These are phyloP conservation scores for Cercopithecus diana DNA, from an alignment of 2,797 vertebrate species.

Conservation along the genomic window DNA sequence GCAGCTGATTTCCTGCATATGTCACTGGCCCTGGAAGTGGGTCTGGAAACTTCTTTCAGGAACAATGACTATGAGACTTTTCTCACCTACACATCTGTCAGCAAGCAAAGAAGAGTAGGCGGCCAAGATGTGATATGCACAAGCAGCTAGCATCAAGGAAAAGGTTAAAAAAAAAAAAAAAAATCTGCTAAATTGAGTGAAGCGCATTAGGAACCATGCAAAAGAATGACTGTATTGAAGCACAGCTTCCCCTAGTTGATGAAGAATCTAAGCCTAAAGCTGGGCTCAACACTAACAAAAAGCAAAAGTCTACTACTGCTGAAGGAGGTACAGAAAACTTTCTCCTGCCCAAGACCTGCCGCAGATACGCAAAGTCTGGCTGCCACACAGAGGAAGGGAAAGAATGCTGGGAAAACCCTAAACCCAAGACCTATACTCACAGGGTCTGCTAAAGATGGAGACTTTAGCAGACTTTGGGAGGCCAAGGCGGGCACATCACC, in stretches of 20 bases:
- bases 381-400: neutral
- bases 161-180: neutral
- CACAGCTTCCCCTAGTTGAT: neutral
- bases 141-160: slow-evolving; percentile 63
- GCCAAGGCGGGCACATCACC: too few species aligned
- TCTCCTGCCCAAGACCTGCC: neutral
- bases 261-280: neutral
- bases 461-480: too few species aligned
- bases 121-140: slow-evolving; percentile 70
- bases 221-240: neutral
- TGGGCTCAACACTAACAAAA: neutral
- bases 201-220: neutral
- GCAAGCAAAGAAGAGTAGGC: slow-evolving; percentile 72
- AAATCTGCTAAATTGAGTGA: slow-evolving; percentile 18
- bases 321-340: neutral
- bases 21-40: slow-evolving; percentile 49
- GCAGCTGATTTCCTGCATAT: neutral
- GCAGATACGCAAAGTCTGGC: neutral
- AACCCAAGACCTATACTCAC: neutral
- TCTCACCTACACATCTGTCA: slow-evolving; percentile 82
- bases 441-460: neutral
- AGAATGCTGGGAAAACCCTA: neutral
- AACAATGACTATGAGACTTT: slow-evolving; percentile 77
- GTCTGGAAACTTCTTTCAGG: slow-evolving; percentile 76
- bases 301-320: neutral